phyloP scores from a whole-genome alignment of 2,888 invertebrate genomes.

The Desoria tigrina region DNA sequence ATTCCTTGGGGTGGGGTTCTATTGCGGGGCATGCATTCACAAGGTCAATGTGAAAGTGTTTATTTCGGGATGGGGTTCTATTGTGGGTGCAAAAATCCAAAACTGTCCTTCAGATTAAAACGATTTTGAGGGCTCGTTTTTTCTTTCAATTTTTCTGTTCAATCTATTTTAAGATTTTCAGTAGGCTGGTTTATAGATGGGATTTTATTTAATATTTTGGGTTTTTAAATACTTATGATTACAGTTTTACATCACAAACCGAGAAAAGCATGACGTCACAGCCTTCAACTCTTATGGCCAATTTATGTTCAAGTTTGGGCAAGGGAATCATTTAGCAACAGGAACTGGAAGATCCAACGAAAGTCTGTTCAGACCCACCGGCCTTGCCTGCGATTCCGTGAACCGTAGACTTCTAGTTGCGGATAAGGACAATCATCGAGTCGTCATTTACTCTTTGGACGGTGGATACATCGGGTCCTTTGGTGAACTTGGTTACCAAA shows the following conservation, averaged over 20 bases:
- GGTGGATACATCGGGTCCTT: constrained; percentile 28
- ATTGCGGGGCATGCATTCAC: too few relatives aligned
- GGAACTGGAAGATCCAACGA: neutral
- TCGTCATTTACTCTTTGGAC: constrained; percentile 23
- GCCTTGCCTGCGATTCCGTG: constrained; percentile 28
- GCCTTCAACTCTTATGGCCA: neutral
- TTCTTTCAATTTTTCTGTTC: too few relatives aligned
- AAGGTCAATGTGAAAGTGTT: too few relatives aligned
- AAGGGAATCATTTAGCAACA: too few relatives aligned
- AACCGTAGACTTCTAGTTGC: constrained; percentile 22
- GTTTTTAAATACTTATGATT: too few relatives aligned
- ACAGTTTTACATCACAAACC: neutral
- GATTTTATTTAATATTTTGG: too few relatives aligned
- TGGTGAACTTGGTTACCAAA: constrained; percentile 17
- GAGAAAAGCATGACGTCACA: neutral
- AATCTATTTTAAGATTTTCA: too few relatives aligned
- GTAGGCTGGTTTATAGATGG: neutral
- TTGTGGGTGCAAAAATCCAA: too few relatives aligned
- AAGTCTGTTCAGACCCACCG: constrained; percentile 25
- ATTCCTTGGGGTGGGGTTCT: too few relatives aligned
- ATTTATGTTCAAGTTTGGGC: neutral
- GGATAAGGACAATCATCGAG: constrained; percentile 39
- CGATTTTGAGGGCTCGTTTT: too few relatives aligned
- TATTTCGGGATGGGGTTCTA: too few relatives aligned
- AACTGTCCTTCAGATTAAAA: too few relatives aligned